phyloP scores from a whole-genome alignment of 2,113 vertebrate genomes.

The Cyphomyrus discorhynchus region DNA sequence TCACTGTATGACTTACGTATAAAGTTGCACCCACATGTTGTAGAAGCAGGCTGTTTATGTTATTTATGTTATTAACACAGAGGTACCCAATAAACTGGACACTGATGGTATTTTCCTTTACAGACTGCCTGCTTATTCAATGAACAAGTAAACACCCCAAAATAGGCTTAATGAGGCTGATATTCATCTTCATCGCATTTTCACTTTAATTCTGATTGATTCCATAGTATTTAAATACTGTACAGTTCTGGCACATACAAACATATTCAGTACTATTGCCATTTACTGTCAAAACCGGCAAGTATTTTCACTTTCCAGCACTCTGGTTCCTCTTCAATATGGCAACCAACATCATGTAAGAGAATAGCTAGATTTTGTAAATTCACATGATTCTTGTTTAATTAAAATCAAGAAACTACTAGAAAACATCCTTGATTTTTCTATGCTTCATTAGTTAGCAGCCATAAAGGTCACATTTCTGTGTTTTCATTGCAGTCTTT shows the following conservation, averaged over 20 bases:
- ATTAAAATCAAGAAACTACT: neutral
- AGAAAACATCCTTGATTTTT: conserved; percentile 17
- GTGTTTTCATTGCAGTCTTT: neutral
- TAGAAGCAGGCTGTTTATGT: neutral
- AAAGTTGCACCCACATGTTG: neutral
- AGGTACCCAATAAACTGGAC: neutral
- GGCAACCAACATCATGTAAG: neutral
- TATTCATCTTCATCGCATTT: neutral
- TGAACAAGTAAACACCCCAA: neutral
- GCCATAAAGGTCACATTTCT: conserved; percentile 12
- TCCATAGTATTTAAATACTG: too few species aligned
- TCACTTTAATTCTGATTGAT: neutral
- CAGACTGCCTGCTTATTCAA: neutral
- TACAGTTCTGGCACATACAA: neutral
- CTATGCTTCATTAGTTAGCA: conserved; percentile 21
- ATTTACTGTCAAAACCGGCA: neutral
- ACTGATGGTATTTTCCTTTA: neutral
- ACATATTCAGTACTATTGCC: neutral
- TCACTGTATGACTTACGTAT: neutral
- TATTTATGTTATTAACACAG: neutral
- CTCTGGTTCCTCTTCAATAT: neutral
- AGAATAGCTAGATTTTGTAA: neutral
- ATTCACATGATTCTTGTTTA: neutral
- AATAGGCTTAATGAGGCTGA: neutral
- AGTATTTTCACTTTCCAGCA: neutral